These are phyloP conservation scores for Hetaerina titia DNA, from an alignment of 2,888 invertebrate genomes.

Conservation along the genomic window DNA sequence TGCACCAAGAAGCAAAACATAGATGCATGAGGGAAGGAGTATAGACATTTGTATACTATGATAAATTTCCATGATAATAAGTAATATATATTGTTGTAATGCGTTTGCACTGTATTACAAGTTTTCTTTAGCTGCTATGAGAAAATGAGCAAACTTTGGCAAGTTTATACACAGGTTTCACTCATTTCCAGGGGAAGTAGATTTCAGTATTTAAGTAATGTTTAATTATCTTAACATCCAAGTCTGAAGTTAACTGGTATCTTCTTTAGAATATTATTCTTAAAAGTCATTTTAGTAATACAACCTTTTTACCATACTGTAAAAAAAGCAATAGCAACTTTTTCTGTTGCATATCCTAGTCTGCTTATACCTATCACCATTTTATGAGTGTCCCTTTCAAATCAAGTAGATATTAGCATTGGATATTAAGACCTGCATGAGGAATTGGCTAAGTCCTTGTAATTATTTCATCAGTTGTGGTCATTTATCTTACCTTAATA, in stretches of 20 bases:
- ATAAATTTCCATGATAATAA: neutral
- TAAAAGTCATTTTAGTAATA: neutral
- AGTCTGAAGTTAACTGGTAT: neutral
- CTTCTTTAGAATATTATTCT: neutral
- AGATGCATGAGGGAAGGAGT: neutral
- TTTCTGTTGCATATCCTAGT: neutral
- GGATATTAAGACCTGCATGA: neutral
- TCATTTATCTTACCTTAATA: neutral
- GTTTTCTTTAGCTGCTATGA: too few relatives aligned
- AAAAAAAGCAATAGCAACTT: neutral
- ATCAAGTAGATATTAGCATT: neutral
- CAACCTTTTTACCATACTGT: neutral
- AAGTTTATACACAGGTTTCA: too few relatives aligned
- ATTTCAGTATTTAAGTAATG: too few relatives aligned
- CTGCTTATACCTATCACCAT: neutral
- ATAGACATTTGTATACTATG: neutral
- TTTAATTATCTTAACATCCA: neutral
- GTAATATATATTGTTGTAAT: neutral
- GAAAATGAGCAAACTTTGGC: too few relatives aligned
- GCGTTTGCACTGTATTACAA: neutral
- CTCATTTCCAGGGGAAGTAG: too few relatives aligned
- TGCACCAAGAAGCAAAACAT: neutral
- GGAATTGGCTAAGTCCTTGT: neutral
- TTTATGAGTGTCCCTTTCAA: neutral
- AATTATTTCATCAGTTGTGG: neutral